These are phyloP conservation scores for Pseudomyrmex gracilis DNA, from an alignment of 1,140 invertebrate genomes.

Conservation along the genomic window DNA sequence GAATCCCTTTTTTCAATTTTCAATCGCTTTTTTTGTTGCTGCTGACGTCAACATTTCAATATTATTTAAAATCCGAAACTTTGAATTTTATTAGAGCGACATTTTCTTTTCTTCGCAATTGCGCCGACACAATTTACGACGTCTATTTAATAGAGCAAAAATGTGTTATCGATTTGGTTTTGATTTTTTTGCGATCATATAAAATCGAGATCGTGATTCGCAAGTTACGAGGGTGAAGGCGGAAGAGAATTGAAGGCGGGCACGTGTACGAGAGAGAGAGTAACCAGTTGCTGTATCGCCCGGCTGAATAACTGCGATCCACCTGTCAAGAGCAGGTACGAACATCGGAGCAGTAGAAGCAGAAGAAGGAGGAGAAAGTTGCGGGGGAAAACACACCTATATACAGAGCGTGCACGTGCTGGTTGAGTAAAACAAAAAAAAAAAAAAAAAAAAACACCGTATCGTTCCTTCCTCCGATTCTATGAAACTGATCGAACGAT, in stretches of 20 bases:
- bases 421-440: constrained; percentile 71
- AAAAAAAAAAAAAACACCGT: constrained; percentile 25
- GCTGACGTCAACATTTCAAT: not conserved
- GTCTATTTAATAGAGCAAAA: not conserved
- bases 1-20: not conserved
- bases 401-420: constrained; percentile 44
- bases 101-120: no score
- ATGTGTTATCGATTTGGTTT: not conserved
- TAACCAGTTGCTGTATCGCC: constrained; percentile 68
- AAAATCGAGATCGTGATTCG: constrained; percentile 22
- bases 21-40: not conserved
- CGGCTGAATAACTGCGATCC: constrained; percentile 76
- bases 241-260: constrained; percentile 6
- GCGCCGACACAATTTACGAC: no score
- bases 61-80: not conserved
- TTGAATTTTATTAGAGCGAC: no score
- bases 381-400: constrained; percentile 22
- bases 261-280: constrained; percentile 56
- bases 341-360: constrained; percentile 65
- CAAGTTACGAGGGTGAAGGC: not conserved
- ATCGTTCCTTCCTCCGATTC: constrained; percentile 76
- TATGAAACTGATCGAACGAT: constrained; percentile 82
- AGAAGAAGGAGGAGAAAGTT: not conserved
- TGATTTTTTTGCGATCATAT: constrained; percentile 10
- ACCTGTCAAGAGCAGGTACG: constrained; percentile 78